Evolutionary conservation across 2,797 vertebrate genomes (phyloP).

Genomic region (Lutjanus argentimaculatus): DNA sequence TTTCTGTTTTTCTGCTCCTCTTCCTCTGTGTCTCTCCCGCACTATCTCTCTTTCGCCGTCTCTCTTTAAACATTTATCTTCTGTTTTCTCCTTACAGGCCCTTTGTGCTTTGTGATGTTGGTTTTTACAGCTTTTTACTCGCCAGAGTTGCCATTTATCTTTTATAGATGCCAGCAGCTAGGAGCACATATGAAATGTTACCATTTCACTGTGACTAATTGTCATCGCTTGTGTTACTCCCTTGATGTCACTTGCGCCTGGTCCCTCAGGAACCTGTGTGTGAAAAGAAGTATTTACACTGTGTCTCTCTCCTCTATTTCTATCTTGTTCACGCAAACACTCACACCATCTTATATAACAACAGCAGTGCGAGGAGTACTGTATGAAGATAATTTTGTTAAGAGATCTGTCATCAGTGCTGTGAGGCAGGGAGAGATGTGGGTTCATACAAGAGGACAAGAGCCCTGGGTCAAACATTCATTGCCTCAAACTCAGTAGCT

Average conservation of each 20-base stretch:
- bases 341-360: conserved; percentile 39
- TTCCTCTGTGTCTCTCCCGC: conserved; percentile 84
- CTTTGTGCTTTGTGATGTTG: conserved; percentile 87
- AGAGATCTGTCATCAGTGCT: conserved; percentile 21
- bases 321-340: conserved; percentile 43
- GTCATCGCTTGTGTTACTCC: conserved; percentile 74
- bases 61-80: conserved; percentile 90
- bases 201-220: conserved; percentile 83
- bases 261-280: conserved; percentile 65
- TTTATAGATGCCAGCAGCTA: conserved; percentile 84
- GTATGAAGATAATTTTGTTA: conserved; percentile 16
- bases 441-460: conserved; percentile 54
- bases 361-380: conserved; percentile 6
- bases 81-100: conserved; percentile 85
- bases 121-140: conserved; percentile 87
- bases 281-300: conserved; percentile 70
- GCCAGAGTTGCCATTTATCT: conserved; percentile 85
- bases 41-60: conserved; percentile 78
- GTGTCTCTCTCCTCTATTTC: conserved; percentile 35
- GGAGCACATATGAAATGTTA: conserved; percentile 74
- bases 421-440: conserved; percentile 24
- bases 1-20: conserved; percentile 74
- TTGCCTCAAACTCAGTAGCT: conserved; percentile 57
- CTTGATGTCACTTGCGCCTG: conserved; percentile 74
- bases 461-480: conserved; percentile 56